These are phyloP conservation scores for Tetragonisca angustula DNA, from an alignment of 2,888 invertebrate genomes.

Conservation along the genomic window DNA sequence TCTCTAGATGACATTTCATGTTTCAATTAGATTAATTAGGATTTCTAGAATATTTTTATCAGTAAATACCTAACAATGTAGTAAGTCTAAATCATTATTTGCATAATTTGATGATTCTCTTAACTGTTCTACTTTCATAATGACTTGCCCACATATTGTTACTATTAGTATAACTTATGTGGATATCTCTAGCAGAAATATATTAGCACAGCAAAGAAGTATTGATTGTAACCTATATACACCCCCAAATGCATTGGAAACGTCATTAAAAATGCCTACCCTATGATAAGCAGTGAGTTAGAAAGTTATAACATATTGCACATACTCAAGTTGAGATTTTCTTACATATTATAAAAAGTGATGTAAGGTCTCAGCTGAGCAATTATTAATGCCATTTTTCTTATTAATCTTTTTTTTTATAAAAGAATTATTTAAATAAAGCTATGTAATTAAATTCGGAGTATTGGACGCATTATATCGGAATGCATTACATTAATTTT, in stretches of 20 bases:
- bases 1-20: conserved; percentile 61
- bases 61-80: conserved; percentile 37
- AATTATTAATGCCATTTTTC: conserved; percentile 61
- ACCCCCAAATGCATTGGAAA: conserved; percentile 80
- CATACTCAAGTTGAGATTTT: conserved; percentile 72
- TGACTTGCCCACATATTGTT: conserved; percentile 40
- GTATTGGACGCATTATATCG: conserved; percentile 80
- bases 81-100: conserved; percentile 50
- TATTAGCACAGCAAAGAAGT: conserved; percentile 75
- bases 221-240: conserved; percentile 74
- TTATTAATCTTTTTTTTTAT: conserved; percentile 62
- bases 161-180: conserved; percentile 53
- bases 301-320: conserved; percentile 76
- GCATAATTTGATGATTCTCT: conserved; percentile 39
- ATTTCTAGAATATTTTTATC: conserved; percentile 39
- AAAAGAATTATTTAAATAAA: conserved; percentile 74
- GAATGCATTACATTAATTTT: conserved; percentile 76
- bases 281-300: conserved; percentile 79
- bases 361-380: conserved; percentile 72
- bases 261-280: conserved; percentile 78
- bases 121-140: conserved; percentile 50
- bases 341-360: conserved; percentile 78
- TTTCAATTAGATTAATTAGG: conserved; percentile 42
- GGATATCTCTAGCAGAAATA: conserved; percentile 68
- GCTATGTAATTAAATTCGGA: conserved; percentile 79